Evolutionary conservation across 2,888 invertebrate genomes (phyloP).

Genomic region (Heliconius ethilla): DNA sequence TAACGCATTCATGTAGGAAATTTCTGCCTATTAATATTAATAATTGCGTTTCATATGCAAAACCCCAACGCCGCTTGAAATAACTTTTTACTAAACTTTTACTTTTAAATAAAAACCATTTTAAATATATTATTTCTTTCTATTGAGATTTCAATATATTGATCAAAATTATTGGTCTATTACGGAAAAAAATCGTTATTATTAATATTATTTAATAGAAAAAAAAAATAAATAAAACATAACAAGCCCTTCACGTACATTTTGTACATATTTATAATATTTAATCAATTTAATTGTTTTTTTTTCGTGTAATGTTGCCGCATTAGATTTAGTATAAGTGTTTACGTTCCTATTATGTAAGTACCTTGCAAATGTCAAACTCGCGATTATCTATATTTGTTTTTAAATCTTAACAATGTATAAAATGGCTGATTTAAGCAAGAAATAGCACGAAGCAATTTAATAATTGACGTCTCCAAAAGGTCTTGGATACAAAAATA

Average conservation of each 20-base stretch:
- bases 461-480: conserved; percentile 4
- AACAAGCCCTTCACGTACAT: conserved; percentile 13
- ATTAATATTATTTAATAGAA: neutral
- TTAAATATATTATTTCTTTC: neutral
- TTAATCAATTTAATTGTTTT: conserved; percentile 5
- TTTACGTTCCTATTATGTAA: conserved; percentile 72
- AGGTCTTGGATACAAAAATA: neutral
- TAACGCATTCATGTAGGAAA: neutral
- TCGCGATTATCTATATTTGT: neutral
- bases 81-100: too few species aligned
- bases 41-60: too few species aligned
- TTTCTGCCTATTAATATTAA: too few species aligned
- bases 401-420: neutral
- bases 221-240: neutral
- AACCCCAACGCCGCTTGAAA: too few species aligned
- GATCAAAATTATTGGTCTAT: neutral
- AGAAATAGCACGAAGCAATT: too few species aligned
- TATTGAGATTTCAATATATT: neutral
- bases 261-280: conserved; percentile 15
- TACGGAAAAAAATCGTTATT: neutral
- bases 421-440: too few species aligned
- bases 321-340: conserved; percentile 52
- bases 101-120: neutral
- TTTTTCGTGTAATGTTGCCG: conserved; percentile 24
- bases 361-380: conserved; percentile 43